Evolutionary conservation across 2,113 vertebrate species (phyloP).

Genomic region (Nannospalax galili): DNA sequence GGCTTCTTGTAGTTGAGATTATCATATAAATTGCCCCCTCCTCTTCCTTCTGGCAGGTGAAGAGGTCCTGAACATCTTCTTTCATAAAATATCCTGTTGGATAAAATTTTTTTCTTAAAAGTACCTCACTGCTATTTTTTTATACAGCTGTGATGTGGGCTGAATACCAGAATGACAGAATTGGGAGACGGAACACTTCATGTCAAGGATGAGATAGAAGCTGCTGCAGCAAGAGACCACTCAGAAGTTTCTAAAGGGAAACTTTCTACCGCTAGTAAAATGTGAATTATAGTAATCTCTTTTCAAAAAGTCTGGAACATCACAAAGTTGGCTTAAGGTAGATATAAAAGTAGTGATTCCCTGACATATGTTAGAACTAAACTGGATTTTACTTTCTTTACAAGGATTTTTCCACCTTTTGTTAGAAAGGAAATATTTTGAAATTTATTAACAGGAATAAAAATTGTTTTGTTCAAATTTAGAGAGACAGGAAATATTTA

Average conservation of each 20-base stretch:
- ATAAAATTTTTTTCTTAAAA: background rate
- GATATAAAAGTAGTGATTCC: background rate
- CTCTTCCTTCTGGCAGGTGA: background rate
- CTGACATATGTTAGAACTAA: background rate
- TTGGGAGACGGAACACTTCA: background rate
- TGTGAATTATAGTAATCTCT: background rate
- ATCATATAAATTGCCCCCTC: background rate
- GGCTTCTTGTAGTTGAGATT: background rate
- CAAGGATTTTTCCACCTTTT: background rate
- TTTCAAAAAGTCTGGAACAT: background rate
- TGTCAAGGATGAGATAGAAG: background rate
- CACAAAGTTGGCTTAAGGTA: background rate
- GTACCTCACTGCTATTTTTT: background rate
- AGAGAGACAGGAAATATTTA: background rate
- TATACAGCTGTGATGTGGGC: background rate
- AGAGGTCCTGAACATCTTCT: background rate
- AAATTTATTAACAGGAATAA: conserved; percentile 1
- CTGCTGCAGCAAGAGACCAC: background rate
- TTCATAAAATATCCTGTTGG: conserved; percentile 17
- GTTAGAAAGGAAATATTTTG: background rate
- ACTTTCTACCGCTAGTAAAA: background rate
- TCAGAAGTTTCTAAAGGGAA: background rate
- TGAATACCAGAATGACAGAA: background rate
- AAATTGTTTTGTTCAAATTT: background rate
- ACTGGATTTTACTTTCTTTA: background rate